A percentile compares a stretch with the other conserved stretches of the same genome.
These are phyloP conservation scores for Ptilodon capucinus DNA, from an alignment of 2,888 invertebrate species.

Conservation along the genomic window DNA sequence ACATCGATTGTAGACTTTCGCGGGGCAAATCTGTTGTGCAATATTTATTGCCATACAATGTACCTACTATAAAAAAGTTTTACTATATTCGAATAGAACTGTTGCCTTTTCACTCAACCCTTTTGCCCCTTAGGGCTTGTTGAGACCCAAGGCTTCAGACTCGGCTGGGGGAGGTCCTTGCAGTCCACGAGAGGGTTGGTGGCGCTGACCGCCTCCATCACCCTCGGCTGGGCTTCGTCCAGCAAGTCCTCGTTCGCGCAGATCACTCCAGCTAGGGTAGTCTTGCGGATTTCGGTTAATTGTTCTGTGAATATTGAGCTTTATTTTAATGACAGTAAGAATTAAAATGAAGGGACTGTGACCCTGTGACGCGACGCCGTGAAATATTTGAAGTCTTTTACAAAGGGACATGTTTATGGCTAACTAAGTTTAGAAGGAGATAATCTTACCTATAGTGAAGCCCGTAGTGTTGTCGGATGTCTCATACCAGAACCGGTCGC, in stretches of 20 bases:
- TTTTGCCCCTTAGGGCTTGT: background rate
- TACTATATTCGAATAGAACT: background rate
- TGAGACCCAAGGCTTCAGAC: conserved; percentile 81
- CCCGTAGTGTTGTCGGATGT: conserved; percentile 83
- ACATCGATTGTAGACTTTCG: too few relatives aligned
- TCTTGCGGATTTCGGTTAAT: conserved; percentile 90
- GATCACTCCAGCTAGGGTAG: conserved; percentile 87
- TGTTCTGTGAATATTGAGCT: conserved; percentile 82
- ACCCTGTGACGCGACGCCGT: too few relatives aligned
- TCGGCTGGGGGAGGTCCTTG: conserved; percentile 80
- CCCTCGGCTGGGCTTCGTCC: conserved; percentile 83
- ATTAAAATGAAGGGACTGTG: background rate
- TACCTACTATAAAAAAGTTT: background rate
- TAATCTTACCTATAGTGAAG: conserved; percentile 84
- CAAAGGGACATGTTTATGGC: background rate
- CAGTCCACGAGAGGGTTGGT: conserved; percentile 86
- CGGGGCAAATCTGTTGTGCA: background rate
- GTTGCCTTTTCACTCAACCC: background rate
- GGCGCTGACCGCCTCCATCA: conserved; percentile 85
- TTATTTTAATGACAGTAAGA: background rate
- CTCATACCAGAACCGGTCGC: conserved; percentile 96
- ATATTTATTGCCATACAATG: background rate
- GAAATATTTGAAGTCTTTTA: background rate
- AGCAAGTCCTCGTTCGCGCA: conserved; percentile 90
- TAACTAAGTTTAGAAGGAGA: background rate